Base-by-base conservation (phyloP, 2,113 vertebrate species). In the Sylvilagus bachmani region DNA sequence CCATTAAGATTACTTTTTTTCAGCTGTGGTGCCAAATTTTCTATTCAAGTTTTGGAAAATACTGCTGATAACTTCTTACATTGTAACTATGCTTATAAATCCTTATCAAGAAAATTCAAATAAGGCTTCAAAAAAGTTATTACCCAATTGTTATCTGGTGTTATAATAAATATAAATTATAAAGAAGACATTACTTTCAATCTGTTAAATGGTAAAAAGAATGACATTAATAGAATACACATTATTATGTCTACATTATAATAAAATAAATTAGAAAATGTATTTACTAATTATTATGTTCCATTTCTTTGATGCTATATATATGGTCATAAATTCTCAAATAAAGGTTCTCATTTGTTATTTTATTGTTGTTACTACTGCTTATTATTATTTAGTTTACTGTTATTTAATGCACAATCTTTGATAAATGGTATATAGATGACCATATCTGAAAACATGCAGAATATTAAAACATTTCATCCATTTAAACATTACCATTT, bases 211-310 rank as follows among this genome's bases (percentile, higher is more conserved):
- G 8, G 81, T 71, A 91, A 88, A 91, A 64, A 29, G 7, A 70
- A 55, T 27, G 55, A 6, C 33, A 22, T 21, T n/a, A 92, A 71
- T n/a, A 78, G 31, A 38, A 22, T 53, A 70, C 12, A 62, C 27
- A 77, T 71, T 75, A 91, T 44, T 14, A 77, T n/a, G 73, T 88
- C 33, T 75, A 49, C 90, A 87, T 77, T 90, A 80, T 55, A 62
- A 21, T 79, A 83, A 73, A 90, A 73, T 62, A n/a, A 90, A 17
- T 73, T 80, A 88, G 13, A 84, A 94, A 91, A 84, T 78, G 29
- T 49, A 95, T 49, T 87, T 92, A 11, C 1, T 84, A 84, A 69
- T 69, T 83, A 84, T 13, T 77, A 66, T 91, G 16, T 1, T 66
- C 31, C 16, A 36, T 84, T 85, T 81, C 64, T 85, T 17, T 92